phyloP scores from a whole-genome alignment of 2,888 invertebrate species.

The Tortricodes alternella region DNA sequence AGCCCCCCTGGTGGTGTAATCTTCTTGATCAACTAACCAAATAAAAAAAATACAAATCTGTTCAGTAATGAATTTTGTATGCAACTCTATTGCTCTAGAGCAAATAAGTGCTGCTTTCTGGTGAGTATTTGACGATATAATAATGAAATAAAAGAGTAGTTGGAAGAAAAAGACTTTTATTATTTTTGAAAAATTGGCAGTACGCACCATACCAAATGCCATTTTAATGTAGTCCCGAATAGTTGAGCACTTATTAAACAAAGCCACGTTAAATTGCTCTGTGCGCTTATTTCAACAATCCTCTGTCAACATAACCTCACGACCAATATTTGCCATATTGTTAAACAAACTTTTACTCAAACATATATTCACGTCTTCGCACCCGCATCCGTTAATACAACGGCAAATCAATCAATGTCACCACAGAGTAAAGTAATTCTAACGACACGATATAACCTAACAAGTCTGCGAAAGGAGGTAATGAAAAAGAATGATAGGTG shows the following conservation, averaged over 20 bases:
- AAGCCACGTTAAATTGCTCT: neutral
- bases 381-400: slow-evolving; percentile 27
- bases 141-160: too few relatives aligned
- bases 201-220: too few relatives aligned
- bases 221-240: too few relatives aligned
- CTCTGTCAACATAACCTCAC: slow-evolving; percentile 18
- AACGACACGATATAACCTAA: slow-evolving; percentile 23
- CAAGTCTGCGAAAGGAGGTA: slow-evolving; percentile 17
- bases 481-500: slow-evolving; percentile 28
- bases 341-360: slow-evolving; percentile 24
- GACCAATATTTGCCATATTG: slow-evolving; percentile 22
- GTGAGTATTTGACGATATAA: too few relatives aligned
- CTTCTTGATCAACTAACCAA: too few relatives aligned
- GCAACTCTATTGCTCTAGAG: too few relatives aligned
- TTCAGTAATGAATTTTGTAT: too few relatives aligned
- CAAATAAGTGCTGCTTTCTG: too few relatives aligned
- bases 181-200: too few relatives aligned
- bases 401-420: slow-evolving; percentile 27
- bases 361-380: slow-evolving; percentile 12
- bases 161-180: too few relatives aligned
- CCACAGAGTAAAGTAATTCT: slow-evolving; percentile 22
- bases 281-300: slow-evolving; percentile 1
- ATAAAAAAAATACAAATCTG: too few relatives aligned
- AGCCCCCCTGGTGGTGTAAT: too few relatives aligned
- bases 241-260: neutral